Percentiles rank a stretch among this genome's conserved stretches.
Evolutionary conservation across 2,797 vertebrate species (phyloP).

Genomic region (Pseudochirops corinnae): DNA sequence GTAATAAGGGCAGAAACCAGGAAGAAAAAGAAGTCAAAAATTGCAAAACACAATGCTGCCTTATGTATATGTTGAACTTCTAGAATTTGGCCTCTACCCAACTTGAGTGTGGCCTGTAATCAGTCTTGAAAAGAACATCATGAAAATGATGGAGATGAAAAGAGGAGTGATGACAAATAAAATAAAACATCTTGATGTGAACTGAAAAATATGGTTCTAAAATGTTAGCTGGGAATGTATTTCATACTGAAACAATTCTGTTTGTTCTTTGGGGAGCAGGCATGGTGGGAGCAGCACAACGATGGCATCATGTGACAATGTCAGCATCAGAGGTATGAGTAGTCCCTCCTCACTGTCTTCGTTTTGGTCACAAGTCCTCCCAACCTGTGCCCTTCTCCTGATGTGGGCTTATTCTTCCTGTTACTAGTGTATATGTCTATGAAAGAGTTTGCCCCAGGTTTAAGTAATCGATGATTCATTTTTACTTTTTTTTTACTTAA

Average conservation of each 20-base stretch:
- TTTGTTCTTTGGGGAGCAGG: not conserved
- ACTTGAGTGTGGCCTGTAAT: not conserved
- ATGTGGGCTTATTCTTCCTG: not conserved
- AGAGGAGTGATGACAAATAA: not conserved
- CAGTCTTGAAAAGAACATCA: not conserved
- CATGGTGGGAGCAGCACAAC: not conserved
- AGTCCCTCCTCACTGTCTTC: not conserved
- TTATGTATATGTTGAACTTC: not conserved
- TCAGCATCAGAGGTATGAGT: not conserved
- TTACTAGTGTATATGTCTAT: not conserved
- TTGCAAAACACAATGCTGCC: not conserved
- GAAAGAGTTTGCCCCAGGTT: not conserved
- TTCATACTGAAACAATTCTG: not conserved
- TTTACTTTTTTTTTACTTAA: not conserved
- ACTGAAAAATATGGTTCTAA: not conserved
- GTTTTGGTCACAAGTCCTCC: not conserved
- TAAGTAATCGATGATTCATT: not conserved
- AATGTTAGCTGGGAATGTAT: not conserved
- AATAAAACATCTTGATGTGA: not conserved
- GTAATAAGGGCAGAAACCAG: not conserved
- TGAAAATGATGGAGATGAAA: not conserved
- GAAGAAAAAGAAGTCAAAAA: not conserved
- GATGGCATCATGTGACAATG: not conserved
- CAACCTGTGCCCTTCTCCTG: not conserved
- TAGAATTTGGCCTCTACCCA: not conserved